Evolutionary conservation across 35 echinoderm and acorn worm genomes (phyloP), one percentile per base, ranked within the genome.

Genomic region (Apostichopus japonicus): DNA sequence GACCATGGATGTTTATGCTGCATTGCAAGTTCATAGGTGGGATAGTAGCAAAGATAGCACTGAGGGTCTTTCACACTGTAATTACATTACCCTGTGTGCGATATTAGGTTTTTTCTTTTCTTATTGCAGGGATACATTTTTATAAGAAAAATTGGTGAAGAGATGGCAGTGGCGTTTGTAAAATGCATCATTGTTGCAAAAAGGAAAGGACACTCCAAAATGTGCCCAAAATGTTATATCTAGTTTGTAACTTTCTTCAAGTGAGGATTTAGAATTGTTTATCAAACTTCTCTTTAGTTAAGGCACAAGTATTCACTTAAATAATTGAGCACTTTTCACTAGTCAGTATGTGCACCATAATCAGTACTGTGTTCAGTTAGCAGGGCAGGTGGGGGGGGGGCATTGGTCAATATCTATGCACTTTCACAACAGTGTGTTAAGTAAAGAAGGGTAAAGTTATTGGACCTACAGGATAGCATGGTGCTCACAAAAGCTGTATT

Each of bases 231-330:
- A 61, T 61, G 13, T 61, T 13, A 61, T 61, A 13, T 61, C 57
- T 61, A 61, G 13, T 61, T 61, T 61, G 57, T 61, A 61, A 61
- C 57, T 10, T 61, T 61, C 57, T 61, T 61, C 57, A 44, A 44
- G 33, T 44, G 33, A 44, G 33, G 33, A 3, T 3, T 44, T 44
- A 44, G 33, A 44, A 44, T 44, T 44, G 33, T 44, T 44, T n/a
- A n/a, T n/a, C n/a, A n/a, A n/a, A n/a, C n/a, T n/a, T n/a, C n/a
- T n/a, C n/a, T n/a, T n/a, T 67, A 67, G 71, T 15, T 21, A 21
- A 21, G 71, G 71, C 71, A 75, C 11, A 19, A 75, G 71, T 75
- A 75, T 75, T 75, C 71, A 75, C 71, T 75, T 75, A 24, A 75
- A 75, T 7, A 23, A 17, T 14, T 67, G 63, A 67, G 17, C 11